Percentiles rank a stretch among this genome's conserved stretches.
Conservation (phyloP, 2,113 vertebrate species). For the Indicator maculatus region DNA sequence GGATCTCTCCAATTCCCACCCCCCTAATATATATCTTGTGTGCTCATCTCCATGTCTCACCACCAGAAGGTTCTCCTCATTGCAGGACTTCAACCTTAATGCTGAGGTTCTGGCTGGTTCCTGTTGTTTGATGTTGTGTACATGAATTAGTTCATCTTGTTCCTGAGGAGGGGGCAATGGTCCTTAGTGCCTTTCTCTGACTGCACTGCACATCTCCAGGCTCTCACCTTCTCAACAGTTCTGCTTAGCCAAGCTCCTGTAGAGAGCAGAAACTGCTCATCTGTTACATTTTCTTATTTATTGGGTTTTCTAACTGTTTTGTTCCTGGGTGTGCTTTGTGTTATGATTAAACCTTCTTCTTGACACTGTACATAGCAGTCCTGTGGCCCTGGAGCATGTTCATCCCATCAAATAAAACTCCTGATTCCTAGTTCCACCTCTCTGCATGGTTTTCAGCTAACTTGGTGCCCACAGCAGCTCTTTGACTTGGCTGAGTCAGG, state of each 20-base stretch:
- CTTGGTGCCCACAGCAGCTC: rapidly evolving
- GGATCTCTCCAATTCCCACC: background rate
- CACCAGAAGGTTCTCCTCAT: background rate
- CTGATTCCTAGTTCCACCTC: background rate
- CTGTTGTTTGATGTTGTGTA: background rate
- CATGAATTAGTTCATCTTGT: background rate
- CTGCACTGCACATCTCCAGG: conserved; percentile 20
- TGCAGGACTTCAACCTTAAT: conserved; percentile 15
- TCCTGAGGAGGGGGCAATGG: conserved; percentile 31
- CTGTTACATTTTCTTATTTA: conserved; percentile 41
- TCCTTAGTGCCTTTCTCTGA: conserved; percentile 75
- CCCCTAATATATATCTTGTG: background rate
- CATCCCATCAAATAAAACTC: conserved; percentile 75
- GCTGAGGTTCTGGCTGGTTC: background rate
- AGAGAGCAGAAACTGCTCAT: background rate
- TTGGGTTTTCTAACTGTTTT: conserved; percentile 47
- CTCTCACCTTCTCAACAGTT: conserved; percentile 9
- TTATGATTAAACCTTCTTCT: conserved; percentile 48
- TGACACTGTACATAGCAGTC: conserved; percentile 68
- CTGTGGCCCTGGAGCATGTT: conserved; percentile 71
- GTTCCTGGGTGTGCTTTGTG: conserved; percentile 37
- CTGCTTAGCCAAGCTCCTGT: background rate
- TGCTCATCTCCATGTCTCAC: background rate
- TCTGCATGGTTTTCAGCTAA: background rate
- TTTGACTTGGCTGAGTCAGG: background rate